These are phyloP conservation scores for Molossus alvarezi DNA, from an alignment of 2,797 vertebrate species.

Conservation along the genomic window DNA sequence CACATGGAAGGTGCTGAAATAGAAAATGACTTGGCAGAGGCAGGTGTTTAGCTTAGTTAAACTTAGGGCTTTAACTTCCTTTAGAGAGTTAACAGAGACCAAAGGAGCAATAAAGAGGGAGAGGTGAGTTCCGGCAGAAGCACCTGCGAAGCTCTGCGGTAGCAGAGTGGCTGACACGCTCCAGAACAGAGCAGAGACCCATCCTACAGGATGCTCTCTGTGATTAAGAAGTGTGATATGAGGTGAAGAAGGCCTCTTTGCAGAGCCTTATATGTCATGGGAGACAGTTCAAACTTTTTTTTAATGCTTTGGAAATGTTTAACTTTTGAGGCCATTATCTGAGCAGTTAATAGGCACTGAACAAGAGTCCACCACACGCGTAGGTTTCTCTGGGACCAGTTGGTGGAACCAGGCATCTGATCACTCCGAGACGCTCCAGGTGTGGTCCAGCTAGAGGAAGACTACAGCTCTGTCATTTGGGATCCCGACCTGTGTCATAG, in stretches of 20 bases:
- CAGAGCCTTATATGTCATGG: neutral
- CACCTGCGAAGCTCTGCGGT: neutral
- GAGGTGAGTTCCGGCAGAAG: neutral
- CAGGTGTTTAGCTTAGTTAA: neutral
- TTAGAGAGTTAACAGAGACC: conserved; percentile 11
- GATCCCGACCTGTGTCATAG: neutral
- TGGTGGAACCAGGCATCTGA: neutral
- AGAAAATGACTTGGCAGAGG: neutral
- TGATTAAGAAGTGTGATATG: neutral
- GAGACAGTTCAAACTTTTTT: neutral
- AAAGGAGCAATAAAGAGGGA: neutral
- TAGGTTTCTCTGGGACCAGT: neutral
- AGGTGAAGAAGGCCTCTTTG: neutral
- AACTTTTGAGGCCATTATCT: neutral
- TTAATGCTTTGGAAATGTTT: neutral
- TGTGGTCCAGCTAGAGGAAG: neutral
- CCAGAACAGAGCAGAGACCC: neutral
- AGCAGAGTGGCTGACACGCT: neutral
- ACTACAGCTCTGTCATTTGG: neutral
- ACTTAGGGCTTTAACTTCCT: neutral
- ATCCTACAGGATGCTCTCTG: neutral
- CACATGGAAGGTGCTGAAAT: conserved; percentile 16
- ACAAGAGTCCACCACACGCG: neutral
- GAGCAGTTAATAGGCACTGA: neutral
- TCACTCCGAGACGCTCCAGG: neutral